These are phyloP conservation scores for Oreochromis aureus DNA, from an alignment of 2,113 vertebrate species.

Conservation along the genomic window DNA sequence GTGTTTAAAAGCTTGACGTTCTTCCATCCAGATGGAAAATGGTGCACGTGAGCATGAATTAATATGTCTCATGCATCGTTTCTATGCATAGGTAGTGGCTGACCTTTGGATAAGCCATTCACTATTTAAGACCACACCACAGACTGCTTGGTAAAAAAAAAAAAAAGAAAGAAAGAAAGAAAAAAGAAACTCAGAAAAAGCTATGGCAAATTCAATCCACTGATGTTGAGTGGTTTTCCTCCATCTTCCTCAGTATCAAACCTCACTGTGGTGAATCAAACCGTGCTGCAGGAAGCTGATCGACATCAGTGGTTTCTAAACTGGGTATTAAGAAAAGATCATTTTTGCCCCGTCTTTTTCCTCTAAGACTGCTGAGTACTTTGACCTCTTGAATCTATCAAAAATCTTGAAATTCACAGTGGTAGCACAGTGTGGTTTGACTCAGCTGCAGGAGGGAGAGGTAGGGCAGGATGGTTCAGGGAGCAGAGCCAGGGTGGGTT, in stretches of 20 bases:
- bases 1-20: not conserved
- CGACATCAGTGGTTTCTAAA: not conserved
- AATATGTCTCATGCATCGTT: not conserved
- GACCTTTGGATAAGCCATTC: not conserved
- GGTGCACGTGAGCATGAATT: not conserved
- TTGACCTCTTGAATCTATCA: not conserved
- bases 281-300: not conserved
- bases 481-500: not conserved
- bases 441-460: not conserved
- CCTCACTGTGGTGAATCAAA: not conserved
- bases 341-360: not conserved
- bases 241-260: not conserved
- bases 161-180: not conserved
- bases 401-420: not conserved
- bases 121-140: not conserved
- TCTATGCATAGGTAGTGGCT: not conserved
- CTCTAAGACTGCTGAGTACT: not conserved
- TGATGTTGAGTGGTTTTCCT: not conserved
- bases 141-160: not conserved
- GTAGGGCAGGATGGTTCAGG: not conserved
- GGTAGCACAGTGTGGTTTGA: not conserved
- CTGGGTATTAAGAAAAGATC: not conserved
- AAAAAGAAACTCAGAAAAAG: not conserved
- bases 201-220: not conserved
- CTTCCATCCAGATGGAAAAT: not conserved